Conservation (phyloP, 2,888 invertebrate species). For the Meloe dianella region DNA sequence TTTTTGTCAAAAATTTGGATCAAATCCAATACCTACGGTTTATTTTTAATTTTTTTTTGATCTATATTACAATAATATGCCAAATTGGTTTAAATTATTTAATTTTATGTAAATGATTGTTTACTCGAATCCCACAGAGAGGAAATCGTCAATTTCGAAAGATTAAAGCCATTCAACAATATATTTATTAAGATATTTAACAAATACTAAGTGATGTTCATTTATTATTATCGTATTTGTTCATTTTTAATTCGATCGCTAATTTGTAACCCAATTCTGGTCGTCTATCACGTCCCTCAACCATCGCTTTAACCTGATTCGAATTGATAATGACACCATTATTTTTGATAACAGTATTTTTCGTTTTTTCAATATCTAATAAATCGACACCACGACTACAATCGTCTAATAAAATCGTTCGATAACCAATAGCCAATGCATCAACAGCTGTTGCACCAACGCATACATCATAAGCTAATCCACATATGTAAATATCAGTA, state of each 20-base stretch:
- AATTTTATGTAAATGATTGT: no score
- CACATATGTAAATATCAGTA: conserved; percentile 93
- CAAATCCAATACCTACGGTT: not conserved
- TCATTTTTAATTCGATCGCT: conserved; percentile 77
- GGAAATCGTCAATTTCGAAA: not conserved
- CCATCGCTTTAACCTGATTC: conserved; percentile 83
- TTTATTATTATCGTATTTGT: conserved; percentile 28
- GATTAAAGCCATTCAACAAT: not conserved
- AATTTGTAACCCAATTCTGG: conserved; percentile 89
- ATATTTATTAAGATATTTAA: conserved; percentile 18
- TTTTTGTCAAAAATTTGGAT: not conserved
- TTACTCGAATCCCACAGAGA: not conserved
- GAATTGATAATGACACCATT: conserved; percentile 84
- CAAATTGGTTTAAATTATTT: not conserved
- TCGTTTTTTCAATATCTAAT: conserved; percentile 83
- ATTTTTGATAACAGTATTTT: conserved; percentile 73
- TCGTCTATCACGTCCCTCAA: conserved; percentile 83
- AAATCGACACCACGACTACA: conserved; percentile 88
- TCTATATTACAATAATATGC: not conserved
- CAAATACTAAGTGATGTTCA: conserved; percentile 20
- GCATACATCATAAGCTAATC: conserved; percentile 94
- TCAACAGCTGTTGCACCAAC: conserved; percentile 91
- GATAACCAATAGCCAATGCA: conserved; percentile 88
- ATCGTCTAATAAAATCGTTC: conserved; percentile 88
- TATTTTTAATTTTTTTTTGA: not conserved